Percentiles rank a stretch among this genome's conserved stretches.
Conservation (phyloP, 2,888 invertebrate species). For the Cephus pulcher region DNA sequence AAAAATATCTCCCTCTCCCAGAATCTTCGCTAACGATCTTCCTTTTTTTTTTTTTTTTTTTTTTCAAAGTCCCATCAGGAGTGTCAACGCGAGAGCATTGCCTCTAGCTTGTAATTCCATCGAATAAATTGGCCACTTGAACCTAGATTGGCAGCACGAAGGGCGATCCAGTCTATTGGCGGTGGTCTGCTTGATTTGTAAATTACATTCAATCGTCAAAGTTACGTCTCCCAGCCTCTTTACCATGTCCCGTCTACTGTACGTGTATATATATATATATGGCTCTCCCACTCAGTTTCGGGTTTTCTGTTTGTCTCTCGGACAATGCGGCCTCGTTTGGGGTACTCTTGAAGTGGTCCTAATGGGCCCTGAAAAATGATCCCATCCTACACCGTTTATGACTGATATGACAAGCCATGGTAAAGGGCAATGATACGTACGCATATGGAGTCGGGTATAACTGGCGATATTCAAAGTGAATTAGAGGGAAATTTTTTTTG, state of each 20-base stretch:
- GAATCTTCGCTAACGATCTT: background rate
- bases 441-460: background rate
- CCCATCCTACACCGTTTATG: background rate
- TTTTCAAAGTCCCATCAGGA: background rate
- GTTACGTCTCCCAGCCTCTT: background rate
- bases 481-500: background rate
- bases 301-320: background rate
- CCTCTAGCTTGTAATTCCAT: background rate
- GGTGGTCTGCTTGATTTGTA: background rate
- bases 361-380: background rate
- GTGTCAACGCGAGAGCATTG: background rate
- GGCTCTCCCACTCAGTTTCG: background rate
- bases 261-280: background rate
- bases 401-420: background rate
- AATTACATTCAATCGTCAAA: background rate
- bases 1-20: background rate
- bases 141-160: background rate
- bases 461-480: background rate
- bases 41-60: no score
- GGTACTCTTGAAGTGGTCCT: background rate
- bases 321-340: background rate
- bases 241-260: background rate
- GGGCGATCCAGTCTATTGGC: background rate
- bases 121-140: background rate
- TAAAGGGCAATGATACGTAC: background rate